Evolutionary conservation across 2,797 vertebrate genomes (phyloP), one percentile per base, ranked within the genome.

Genomic region (Buphagus erythrorhynchus): DNA sequence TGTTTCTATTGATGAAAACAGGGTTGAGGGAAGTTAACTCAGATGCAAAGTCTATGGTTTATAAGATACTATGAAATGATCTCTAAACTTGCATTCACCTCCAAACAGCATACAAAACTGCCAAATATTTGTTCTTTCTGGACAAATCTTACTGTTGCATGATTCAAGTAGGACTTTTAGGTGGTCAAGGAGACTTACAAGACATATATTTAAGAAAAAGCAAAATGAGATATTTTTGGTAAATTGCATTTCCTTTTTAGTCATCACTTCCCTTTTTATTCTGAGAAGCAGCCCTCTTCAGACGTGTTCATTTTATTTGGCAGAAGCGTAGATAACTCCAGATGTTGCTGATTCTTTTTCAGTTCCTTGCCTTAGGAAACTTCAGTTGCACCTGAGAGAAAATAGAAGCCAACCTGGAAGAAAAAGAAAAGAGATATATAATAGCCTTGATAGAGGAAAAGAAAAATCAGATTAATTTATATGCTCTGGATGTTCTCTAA

Each of bases 301-400:
- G 86, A 88, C 1, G 0, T 83, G 45, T 67, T 95, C 13, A 0
- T 93, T 96, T 81, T 87, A 85, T 88, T 83, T 96, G 95, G 93
- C 96, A 96, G 80, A 90, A 92, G 25, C n/a, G 7, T 51, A 65
- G 85, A 55, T 94, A 85, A 73, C 52, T 96, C 88, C 96, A 97
- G 94, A 96, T 97, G 91, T 84, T 96, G 66, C 48, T 71, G 67
- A 72, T 85, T 95, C 78, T 92, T 91, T 93, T 94, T 92, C 77
- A 76, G 65, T 94, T 96, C 68, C 48, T 88, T 91, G 94, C 97
- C 93, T 96, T 92, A 87, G 93, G 94, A 97, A 93, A 94, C 49
- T 92, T 61, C 74, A 74, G 76, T 93, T 96, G 82, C 88, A 97
- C 95, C 96, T 96, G 96, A 95, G 82, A 97, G 71, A 96, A 95